Evolutionary conservation across 2,888 invertebrate species (phyloP).

Genomic region (Drosophila phalerata): DNA sequence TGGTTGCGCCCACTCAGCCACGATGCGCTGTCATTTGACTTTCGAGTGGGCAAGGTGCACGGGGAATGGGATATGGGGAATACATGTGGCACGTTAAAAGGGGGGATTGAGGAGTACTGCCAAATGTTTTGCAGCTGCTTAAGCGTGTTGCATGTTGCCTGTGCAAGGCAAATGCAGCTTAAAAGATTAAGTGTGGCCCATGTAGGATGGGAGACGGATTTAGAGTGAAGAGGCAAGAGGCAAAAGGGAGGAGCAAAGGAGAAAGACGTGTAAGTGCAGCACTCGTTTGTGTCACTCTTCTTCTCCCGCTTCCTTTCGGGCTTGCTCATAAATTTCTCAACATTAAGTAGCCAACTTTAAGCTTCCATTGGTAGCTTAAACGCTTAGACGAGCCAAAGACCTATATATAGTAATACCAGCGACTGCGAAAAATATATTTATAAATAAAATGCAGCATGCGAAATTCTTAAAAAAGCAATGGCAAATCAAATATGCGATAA

Average conservation of each 20-base stretch:
- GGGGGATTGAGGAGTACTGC: constrained; percentile 36
- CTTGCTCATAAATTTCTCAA: constrained; percentile 61
- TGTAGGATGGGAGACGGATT: not conserved
- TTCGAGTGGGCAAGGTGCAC: constrained; percentile 50
- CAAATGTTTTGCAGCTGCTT: constrained; percentile 75
- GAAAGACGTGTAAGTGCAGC: constrained; percentile 55
- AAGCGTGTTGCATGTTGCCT: constrained; percentile 75
- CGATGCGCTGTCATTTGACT: constrained; percentile 71
- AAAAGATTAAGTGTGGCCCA: constrained; percentile 70
- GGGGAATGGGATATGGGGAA: not conserved
- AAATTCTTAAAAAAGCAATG: not conserved
- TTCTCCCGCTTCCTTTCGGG: not conserved
- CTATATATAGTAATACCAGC: not conserved
- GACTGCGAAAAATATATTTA: constrained; percentile 1
- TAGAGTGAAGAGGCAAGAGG: not conserved
- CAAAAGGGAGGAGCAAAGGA: not conserved
- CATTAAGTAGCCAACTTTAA: constrained; percentile 70
- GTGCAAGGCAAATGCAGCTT: constrained; percentile 76
- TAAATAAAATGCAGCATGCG: constrained; percentile 13
- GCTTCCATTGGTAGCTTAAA: constrained; percentile 62
- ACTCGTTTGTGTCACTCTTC: constrained; percentile 26
- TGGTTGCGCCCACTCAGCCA: constrained; percentile 47
- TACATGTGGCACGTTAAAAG: not conserved
- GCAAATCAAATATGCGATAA: constrained; percentile 17
- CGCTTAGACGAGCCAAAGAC: constrained; percentile 13